phyloP scores from a whole-genome alignment of 2,113 vertebrate species.

The Canis aureus region DNA sequence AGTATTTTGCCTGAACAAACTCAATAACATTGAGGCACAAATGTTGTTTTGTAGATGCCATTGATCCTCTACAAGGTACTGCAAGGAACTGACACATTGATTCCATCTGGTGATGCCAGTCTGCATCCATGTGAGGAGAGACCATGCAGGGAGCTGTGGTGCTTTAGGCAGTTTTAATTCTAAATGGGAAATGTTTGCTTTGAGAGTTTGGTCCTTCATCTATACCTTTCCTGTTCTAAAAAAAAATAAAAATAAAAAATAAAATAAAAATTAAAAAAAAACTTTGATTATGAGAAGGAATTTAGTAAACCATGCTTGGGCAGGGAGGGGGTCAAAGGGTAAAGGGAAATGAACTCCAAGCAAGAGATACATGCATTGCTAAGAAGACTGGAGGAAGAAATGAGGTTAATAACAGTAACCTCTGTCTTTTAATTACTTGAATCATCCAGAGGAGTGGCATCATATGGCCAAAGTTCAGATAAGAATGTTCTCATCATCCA shows the following conservation, averaged over 20 bases:
- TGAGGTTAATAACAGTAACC: not conserved
- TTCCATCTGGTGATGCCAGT: conserved; percentile 59
- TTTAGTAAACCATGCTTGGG: not conserved
- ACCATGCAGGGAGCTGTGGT: not conserved
- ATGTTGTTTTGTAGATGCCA: not conserved
- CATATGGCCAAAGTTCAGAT: not conserved
- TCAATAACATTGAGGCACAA: not conserved
- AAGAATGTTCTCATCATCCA: not conserved
- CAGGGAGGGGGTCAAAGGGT: not conserved
- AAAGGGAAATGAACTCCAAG: not conserved
- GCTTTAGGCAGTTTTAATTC: conserved; percentile 34
- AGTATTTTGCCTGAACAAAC: not conserved
- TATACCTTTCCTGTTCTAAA: not conserved
- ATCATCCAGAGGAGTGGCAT: not conserved
- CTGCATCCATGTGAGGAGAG: conserved; percentile 31
- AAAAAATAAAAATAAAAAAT: not conserved
- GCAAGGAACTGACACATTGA: conserved; percentile 56
- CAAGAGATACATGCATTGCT: not conserved
- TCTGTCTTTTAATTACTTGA: not conserved
- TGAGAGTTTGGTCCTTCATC: not conserved
- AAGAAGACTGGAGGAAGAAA: not conserved
- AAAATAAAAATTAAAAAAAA: too few species aligned
- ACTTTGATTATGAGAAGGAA: not conserved
- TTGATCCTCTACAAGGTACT: conserved; percentile 51
- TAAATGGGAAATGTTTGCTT: not conserved